These are phyloP conservation scores for Pyrocephalus nanus DNA, from an alignment of 2,797 vertebrate species.

Conservation along the genomic window DNA sequence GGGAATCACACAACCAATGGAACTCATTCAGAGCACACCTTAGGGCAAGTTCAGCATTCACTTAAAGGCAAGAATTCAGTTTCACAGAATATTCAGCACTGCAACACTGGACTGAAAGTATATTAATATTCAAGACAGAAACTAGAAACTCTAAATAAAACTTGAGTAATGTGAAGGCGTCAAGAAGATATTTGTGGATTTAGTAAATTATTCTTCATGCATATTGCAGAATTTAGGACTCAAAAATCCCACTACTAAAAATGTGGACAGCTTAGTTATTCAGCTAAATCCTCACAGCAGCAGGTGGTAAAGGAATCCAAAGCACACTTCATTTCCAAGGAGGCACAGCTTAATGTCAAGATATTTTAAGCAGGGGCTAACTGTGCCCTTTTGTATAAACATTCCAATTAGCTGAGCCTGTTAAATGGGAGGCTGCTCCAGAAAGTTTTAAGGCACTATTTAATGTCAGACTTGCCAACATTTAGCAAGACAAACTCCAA, in stretches of 20 bases:
- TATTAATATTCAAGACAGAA: neutral
- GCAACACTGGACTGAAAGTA: neutral
- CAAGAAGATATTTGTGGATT: constrained; percentile 15
- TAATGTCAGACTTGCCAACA: neutral
- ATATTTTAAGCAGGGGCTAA: neutral
- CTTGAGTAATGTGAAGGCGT: neutral
- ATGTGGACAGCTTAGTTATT: constrained; percentile 44
- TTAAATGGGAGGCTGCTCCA: neutral
- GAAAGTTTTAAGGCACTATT: neutral
- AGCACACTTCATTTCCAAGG: neutral
- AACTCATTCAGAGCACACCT: no score
- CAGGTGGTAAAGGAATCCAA: constrained; percentile 41
- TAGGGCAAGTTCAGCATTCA: neutral
- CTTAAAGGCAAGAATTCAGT: neutral
- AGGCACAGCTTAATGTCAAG: constrained; percentile 27
- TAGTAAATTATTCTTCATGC: constrained; percentile 1
- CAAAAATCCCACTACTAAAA: constrained; percentile 27
- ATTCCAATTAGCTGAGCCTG: neutral
- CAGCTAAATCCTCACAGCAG: constrained; percentile 34
- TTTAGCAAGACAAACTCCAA: neutral
- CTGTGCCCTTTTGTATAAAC: neutral
- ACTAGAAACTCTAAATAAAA: neutral
- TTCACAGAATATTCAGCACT: neutral
- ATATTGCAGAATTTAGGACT: constrained; percentile 1
- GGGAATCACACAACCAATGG: neutral